Evolutionary conservation across 2,888 invertebrate genomes (phyloP), one percentile per base, ranked within the genome.

Genomic region (Monopis laevigella): DNA sequence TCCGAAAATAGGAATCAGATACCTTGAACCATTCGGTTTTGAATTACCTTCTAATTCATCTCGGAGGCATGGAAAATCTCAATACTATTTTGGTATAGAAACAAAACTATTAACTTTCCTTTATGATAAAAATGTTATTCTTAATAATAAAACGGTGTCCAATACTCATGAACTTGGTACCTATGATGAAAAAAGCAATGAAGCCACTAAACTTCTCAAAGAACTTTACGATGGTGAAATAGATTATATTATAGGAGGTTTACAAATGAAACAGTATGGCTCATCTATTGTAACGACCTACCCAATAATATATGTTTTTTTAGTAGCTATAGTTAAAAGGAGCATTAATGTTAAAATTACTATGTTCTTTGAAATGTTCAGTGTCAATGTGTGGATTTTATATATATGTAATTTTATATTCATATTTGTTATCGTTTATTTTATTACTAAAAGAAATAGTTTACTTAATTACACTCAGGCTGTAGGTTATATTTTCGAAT

Each of bases 251-350:
- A 17, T 41, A 2, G 32, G 35, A 3, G 41, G 18, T 16, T 18
- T 30, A 6, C 11, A 10, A 14, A 8, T 34, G n/a, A 34, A 18
- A 34, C 24, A 11, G 1, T 16, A 34, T n/a, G 11, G 18, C 2
- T 5, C 11, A 10, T 24, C 13, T 19, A 30, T 34, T 17, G 6
- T 19, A 10, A 11, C 30, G 2, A 14, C 11, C 16, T 30, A 24
- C 16, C 41, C 41, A 24, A 6, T 30, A 13, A 10, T 26, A 12
- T 41, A 24, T 34, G 26, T 8, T 7, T 34, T 21, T 24, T 12
- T 41, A 11, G 17, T 34, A 26, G 34, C 26, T 24, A 21, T 41
- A 8, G 41, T 41, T 2, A 41, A 34, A 11, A 41, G 16, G 17
- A 13, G 24, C 24, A 3, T 34, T 8, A 34, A 17, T 13, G 29